Base-by-base conservation (phyloP, 2,797 vertebrate genomes). In the Enoplosus armatus region DNA sequence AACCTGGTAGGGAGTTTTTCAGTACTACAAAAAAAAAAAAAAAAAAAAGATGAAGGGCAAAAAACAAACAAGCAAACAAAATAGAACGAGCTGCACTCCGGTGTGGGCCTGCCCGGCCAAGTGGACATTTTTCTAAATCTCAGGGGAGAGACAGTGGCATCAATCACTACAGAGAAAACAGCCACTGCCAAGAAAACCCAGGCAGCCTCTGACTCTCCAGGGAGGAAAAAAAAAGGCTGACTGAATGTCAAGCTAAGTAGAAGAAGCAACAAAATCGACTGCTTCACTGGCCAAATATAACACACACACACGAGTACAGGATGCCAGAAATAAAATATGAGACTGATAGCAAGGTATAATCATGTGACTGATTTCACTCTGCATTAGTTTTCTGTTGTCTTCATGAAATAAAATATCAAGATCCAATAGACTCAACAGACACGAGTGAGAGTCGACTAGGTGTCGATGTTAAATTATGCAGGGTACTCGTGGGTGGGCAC, bases 121-220 rank as follows among this genome's bases (percentile, higher is more conserved):
- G 74, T 37, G 79, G 73, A 77, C 71, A 72, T 83, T 80, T 77
- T 60, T 83, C 61, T 45, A 79, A 55, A 79, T 83, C 89, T 80
- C 54, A 0, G 12, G 75, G 82, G 82, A 83, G 70, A 82, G 65
- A 83, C 83, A 53, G 63, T 33, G 66, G 79, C 82, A 90, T 91
- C 82, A 78, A 86, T 91, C 85, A 88, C 18, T 5, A 33, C 22
- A 29, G 63, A 83, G 77, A 87, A 84, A 90, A 78, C 82, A 35
- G 77, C 67, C 45, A 37, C 26, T 51, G 77, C 74, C 64, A 66
- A 75, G 79, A 84, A 85, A 85, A 64, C 8, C 2, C 66, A 41
- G 33, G 35, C 74, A 45, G 78, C 29, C 56, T 69, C 50, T 29
- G 0, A 62, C 26, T 75, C 83, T 54, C 72, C 70, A 18, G 37